phyloP scores from a whole-genome alignment of 2,113 vertebrate species.

The Xyliphius kryptos region DNA sequence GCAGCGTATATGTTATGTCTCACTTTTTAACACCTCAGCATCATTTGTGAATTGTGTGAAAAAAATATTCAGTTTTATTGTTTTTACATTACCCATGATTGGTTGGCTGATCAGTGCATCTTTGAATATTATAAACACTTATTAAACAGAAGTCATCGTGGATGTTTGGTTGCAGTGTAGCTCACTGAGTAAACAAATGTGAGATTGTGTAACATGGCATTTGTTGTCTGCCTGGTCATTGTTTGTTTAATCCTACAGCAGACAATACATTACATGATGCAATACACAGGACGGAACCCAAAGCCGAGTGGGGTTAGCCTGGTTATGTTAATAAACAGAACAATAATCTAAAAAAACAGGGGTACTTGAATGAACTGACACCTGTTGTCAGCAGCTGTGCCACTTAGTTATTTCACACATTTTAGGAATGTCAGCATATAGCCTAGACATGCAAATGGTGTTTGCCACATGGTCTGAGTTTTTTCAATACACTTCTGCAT shows the following conservation, averaged over 20 bases:
- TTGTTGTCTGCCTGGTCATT: neutral
- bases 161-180: no score
- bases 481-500: neutral
- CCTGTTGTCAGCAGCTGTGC: slow-evolving; percentile 23
- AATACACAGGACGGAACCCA: neutral
- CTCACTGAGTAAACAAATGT: neutral
- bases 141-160: no score
- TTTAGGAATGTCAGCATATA: slow-evolving; percentile 35
- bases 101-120: no score
- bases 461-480: neutral
- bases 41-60: no score
- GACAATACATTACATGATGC: neutral
- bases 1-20: no score
- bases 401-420: slow-evolving; percentile 33
- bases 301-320: neutral
- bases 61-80: no score
- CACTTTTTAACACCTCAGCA: no score
- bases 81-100: no score
- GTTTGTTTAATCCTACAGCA: neutral
- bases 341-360: neutral
- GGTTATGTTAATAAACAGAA: neutral
- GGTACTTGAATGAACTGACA: neutral
- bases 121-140: no score
- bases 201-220: no score
- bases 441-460: slow-evolving; percentile 3